Evolutionary conservation across 2,113 vertebrate genomes (phyloP).

Genomic region (Myanophis thanlyinensis): DNA sequence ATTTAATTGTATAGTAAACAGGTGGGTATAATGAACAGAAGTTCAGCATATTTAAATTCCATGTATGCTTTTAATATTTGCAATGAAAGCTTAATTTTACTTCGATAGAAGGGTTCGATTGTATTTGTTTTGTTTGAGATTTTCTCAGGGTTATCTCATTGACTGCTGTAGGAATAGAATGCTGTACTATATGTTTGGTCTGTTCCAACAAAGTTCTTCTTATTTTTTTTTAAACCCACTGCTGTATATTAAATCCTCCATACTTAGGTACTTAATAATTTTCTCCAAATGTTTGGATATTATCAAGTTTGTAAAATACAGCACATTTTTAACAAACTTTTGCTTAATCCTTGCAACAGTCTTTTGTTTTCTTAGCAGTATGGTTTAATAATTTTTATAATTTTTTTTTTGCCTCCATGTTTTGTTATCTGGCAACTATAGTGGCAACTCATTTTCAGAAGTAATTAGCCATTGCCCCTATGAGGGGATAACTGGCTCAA

Average conservation of each 20-base stretch:
- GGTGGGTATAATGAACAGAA: neutral
- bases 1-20: neutral
- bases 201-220: neutral
- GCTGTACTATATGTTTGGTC: neutral
- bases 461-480: neutral
- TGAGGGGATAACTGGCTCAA: neutral
- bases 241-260: neutral
- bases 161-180: neutral
- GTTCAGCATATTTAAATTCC: neutral
- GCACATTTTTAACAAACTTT: neutral
- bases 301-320: neutral
- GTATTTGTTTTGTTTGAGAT: neutral
- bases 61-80: neutral
- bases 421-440: neutral
- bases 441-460: neutral
- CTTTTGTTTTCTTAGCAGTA: neutral
- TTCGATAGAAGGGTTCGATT: neutral
- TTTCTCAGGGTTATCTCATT: neutral
- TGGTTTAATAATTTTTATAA: neutral
- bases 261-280: neutral
- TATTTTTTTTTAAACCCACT: neutral
- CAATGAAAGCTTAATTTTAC: neutral
- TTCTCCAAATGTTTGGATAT: neutral
- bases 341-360: neutral
- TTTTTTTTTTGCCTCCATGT: neutral